A percentile compares a stretch with the other conserved stretches of the same genome.
phyloP scores from a whole-genome alignment of 1,140 invertebrate species.

The Hormaphis cornu region DNA sequence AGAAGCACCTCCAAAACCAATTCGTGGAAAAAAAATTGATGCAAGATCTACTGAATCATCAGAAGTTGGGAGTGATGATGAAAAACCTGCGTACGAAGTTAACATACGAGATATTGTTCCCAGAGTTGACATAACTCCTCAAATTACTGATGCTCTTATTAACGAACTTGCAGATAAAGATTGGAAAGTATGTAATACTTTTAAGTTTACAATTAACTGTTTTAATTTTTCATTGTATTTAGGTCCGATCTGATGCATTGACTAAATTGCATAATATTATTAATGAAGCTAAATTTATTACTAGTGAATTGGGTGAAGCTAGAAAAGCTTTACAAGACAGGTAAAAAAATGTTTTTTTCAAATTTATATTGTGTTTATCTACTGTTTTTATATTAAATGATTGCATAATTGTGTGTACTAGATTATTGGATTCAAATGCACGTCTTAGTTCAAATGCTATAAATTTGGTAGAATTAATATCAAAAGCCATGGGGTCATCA shows the following conservation, averaged over 20 bases:
- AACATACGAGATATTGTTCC: conserved; percentile 61
- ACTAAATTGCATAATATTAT: conserved; percentile 68
- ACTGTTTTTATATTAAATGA: background rate
- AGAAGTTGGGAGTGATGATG: conserved; percentile 48
- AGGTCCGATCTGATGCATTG: conserved; percentile 71
- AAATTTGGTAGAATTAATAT: conserved; percentile 68
- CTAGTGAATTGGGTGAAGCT: conserved; percentile 70
- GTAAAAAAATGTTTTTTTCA: background rate
- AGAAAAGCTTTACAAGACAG: conserved; percentile 60
- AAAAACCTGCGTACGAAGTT: conserved; percentile 45
- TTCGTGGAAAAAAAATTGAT: conserved; percentile 47
- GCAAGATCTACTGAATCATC: conserved; percentile 44
- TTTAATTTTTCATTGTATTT: background rate
- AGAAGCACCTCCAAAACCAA: conserved; percentile 59
- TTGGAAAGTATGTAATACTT: conserved; percentile 65
- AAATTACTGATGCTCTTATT: conserved; percentile 71
- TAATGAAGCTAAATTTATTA: conserved; percentile 67
- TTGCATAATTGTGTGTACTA: conserved; percentile 31
- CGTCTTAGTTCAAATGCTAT: conserved; percentile 76
- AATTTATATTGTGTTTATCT: background rate
- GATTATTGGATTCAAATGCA: conserved; percentile 80
- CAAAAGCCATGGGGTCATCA: conserved; percentile 67
- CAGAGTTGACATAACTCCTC: conserved; percentile 71
- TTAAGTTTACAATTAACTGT: background rate
- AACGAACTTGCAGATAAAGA: conserved; percentile 83